Evolutionary conservation across 2,888 invertebrate species (phyloP).

Genomic region (Drosophila mimica): DNA sequence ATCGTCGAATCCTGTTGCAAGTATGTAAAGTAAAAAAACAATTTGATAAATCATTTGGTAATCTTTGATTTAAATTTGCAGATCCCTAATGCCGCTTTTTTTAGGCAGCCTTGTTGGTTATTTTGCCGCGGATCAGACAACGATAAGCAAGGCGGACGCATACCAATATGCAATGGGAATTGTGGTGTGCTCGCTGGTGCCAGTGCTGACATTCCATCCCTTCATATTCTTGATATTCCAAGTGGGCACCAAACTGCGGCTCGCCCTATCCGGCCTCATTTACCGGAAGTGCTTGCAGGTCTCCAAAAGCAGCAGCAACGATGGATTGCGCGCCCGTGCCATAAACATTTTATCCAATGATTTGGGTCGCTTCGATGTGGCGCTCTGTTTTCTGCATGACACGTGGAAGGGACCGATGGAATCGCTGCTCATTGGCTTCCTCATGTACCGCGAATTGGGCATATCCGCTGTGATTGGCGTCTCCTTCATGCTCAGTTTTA

Average conservation of each 20-base stretch:
- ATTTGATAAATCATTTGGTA: not conserved
- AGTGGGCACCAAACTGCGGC: conserved; percentile 89
- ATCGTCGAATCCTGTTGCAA: conserved; percentile 81
- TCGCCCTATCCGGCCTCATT: conserved; percentile 90
- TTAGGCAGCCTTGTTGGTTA: conserved; percentile 89
- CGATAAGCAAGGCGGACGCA: conserved; percentile 86
- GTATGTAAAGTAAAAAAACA: conserved; percentile 55
- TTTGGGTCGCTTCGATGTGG: conserved; percentile 96
- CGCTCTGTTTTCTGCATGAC: conserved; percentile 94
- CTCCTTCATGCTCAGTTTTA: conserved; percentile 89
- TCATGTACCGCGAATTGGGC: conserved; percentile 88
- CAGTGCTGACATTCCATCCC: conserved; percentile 89
- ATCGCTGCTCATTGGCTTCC: conserved; percentile 84
- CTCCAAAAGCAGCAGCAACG: conserved; percentile 92
- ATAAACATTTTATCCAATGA: conserved; percentile 98
- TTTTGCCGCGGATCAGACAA: conserved; percentile 86
- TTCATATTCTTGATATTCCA: conserved; percentile 90
- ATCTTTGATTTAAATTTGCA: conserved; percentile 73
- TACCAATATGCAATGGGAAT: conserved; percentile 89
- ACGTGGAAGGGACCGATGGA: conserved; percentile 95
- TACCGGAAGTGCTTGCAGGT: conserved; percentile 90
- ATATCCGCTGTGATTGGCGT: conserved; percentile 90
- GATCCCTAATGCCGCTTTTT: conserved; percentile 88
- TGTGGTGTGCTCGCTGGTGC: conserved; percentile 86
- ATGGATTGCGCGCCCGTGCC: conserved; percentile 91